These are phyloP conservation scores for Procambarus virginalis DNA, from an alignment of 1,140 invertebrate species.

Conservation along the genomic window DNA sequence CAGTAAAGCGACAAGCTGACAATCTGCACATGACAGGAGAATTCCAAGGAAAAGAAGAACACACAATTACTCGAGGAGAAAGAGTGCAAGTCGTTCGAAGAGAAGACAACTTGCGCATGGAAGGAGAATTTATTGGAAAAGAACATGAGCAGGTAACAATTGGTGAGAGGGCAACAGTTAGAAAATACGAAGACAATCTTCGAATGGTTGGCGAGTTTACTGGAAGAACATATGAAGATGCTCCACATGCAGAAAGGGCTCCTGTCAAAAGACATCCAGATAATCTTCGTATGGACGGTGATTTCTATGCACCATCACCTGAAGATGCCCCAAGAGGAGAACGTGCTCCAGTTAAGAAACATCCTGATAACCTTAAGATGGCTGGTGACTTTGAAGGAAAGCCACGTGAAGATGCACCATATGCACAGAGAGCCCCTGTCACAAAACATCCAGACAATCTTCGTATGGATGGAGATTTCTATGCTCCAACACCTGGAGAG, in stretches of 20 bases:
- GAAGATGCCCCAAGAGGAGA: constrained; percentile 37
- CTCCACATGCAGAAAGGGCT: constrained; percentile 62
- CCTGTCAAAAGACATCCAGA: constrained; percentile 76
- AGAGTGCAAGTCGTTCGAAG: constrained; percentile 73
- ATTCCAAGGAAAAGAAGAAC: constrained; percentile 74
- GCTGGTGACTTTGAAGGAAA: constrained; percentile 34
- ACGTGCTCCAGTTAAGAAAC: constrained; percentile 38
- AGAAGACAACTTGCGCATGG: constrained; percentile 44
- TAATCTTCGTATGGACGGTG: constrained; percentile 75
- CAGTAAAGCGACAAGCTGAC: constrained; percentile 35
- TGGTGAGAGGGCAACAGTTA: constrained; percentile 32
- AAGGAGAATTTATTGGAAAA: constrained; percentile 46
- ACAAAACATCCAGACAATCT: constrained; percentile 54
- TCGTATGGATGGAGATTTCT: constrained; percentile 46
- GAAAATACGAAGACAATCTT: constrained; percentile 34
- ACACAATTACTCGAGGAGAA: constrained; percentile 74
- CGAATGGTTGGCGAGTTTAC: constrained; percentile 69
- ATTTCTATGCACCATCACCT: constrained; percentile 21
- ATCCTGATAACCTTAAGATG: constrained; percentile 45
- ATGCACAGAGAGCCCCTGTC: constrained; percentile 46
- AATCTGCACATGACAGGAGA: constrained; percentile 46
- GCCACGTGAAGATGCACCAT: constrained; percentile 11
- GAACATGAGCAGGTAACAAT: constrained; percentile 68
- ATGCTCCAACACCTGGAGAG: constrained; percentile 27
- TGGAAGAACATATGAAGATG: constrained; percentile 32